Evolutionary conservation across 2,113 vertebrate genomes (phyloP).

Genomic region (Pogonocichla stellata): DNA sequence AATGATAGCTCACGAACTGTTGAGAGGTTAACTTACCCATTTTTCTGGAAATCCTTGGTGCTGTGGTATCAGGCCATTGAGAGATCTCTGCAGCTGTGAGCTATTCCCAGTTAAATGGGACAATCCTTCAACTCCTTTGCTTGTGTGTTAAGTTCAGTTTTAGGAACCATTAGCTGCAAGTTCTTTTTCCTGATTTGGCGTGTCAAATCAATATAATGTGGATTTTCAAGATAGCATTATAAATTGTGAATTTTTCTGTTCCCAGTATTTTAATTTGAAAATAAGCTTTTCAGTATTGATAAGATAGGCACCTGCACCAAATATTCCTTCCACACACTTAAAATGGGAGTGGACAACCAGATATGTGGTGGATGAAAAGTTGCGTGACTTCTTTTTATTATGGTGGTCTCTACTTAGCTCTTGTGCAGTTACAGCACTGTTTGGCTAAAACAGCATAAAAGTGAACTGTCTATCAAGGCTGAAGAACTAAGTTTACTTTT

Average conservation of each 20-base stretch:
- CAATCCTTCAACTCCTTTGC: background rate
- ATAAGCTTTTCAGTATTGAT: background rate
- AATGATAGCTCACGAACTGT: background rate
- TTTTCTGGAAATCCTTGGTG: background rate
- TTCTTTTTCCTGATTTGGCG: background rate
- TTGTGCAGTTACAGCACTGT: background rate
- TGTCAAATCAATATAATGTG: background rate
- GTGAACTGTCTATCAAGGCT: background rate
- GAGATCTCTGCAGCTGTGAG: background rate
- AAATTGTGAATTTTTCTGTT: background rate
- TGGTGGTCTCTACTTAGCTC: background rate
- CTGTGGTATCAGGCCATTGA: background rate
- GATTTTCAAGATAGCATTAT: background rate
- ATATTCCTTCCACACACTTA: background rate
- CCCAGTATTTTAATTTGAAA: background rate
- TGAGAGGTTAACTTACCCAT: background rate
- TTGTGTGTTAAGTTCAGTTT: background rate
- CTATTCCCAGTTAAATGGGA: fast-evolving
- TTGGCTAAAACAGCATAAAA: background rate
- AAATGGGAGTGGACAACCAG: background rate
- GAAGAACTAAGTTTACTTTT: background rate
- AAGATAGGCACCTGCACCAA: background rate
- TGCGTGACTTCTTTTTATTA: fast-evolving
- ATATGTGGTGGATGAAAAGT: background rate
- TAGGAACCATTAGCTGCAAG: background rate